These are phyloP conservation scores for Timandra comae DNA, from an alignment of 2,888 invertebrate species.

Conservation along the genomic window DNA sequence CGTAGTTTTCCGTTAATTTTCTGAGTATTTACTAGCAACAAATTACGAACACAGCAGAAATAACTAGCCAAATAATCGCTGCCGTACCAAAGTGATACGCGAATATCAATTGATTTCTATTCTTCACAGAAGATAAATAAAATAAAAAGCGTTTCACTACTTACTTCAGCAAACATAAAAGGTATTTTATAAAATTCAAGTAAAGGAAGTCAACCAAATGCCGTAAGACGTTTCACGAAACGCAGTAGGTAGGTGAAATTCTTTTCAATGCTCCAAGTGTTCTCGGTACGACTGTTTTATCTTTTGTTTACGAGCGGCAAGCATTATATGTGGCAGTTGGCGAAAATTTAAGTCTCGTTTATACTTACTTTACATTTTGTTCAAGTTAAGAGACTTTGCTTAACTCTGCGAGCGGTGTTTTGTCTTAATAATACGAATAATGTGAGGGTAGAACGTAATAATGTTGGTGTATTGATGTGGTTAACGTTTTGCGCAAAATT, in stretches of 20 bases:
- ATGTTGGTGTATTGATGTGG: constrained; percentile 3
- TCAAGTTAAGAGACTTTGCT: constrained; percentile 16
- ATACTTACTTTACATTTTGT: constrained; percentile 38
- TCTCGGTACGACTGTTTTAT: constrained; percentile 29
- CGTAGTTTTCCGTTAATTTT: too few relatives aligned
- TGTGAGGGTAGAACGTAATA: constrained; percentile 6
- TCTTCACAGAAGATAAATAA: too few relatives aligned
- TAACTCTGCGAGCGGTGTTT: constrained; percentile 4
- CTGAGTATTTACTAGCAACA: too few relatives aligned
- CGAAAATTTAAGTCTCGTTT: constrained; percentile 37
- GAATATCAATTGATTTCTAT: too few relatives aligned
- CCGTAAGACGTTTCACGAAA: neutral
- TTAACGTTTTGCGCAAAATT: too few relatives aligned
- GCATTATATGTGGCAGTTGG: constrained; percentile 40
- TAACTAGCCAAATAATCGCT: too few relatives aligned
- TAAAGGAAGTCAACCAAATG: constrained; percentile 4
- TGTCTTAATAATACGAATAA: constrained; percentile 9
- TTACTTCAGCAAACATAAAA: neutral
- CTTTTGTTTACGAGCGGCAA: constrained; percentile 36
- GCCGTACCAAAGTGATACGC: too few relatives aligned
- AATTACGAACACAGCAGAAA: too few relatives aligned
- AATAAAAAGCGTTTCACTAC: too few relatives aligned
- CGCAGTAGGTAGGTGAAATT: constrained; percentile 8
- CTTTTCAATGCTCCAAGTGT: constrained; percentile 13
- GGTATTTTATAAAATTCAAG: neutral